Conservation (phyloP, 2,797 vertebrate species). For the Amblyopsis hoosieri region DNA sequence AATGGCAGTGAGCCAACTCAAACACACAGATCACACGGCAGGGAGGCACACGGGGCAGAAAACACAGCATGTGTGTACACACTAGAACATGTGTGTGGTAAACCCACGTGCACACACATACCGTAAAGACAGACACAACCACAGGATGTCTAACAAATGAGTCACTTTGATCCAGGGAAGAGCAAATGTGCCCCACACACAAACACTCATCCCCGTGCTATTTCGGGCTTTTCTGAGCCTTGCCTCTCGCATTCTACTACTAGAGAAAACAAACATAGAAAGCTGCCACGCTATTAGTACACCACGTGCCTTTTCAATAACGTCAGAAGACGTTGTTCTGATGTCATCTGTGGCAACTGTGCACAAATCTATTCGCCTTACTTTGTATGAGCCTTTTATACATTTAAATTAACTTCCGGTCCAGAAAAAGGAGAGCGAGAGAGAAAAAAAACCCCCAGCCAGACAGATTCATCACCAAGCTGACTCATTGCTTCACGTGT, state of each 20-base stretch:
- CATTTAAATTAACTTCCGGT: too few species aligned
- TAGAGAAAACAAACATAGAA: conserved; percentile 12
- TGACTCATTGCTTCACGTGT: conserved; percentile 68
- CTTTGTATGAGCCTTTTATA: conserved; percentile 14
- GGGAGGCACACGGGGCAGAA: neutral
- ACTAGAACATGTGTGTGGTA: neutral
- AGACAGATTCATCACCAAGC: conserved; percentile 63
- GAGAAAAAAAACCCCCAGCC: too few species aligned
- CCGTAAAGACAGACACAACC: conserved; percentile 9
- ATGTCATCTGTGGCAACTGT: too few species aligned
- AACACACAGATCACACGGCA: neutral
- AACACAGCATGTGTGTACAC: too few species aligned
- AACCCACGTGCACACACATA: conserved; percentile 1
- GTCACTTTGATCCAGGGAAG: conserved; percentile 59
- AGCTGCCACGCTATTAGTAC: conserved; percentile 3
- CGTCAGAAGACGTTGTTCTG: neutral
- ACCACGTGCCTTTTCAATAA: conserved; percentile 12
- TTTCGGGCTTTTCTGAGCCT: conserved; percentile 37
- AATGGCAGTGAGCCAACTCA: neutral
- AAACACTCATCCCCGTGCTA: conserved; percentile 32
- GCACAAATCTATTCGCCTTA: neutral
- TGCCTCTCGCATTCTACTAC: conserved; percentile 29
- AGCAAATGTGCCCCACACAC: conserved; percentile 26
- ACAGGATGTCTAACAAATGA: conserved; percentile 50
- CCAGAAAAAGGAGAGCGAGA: too few species aligned